phyloP scores from a whole-genome alignment of 2,797 vertebrate genomes.

The Pangasius djambal region DNA sequence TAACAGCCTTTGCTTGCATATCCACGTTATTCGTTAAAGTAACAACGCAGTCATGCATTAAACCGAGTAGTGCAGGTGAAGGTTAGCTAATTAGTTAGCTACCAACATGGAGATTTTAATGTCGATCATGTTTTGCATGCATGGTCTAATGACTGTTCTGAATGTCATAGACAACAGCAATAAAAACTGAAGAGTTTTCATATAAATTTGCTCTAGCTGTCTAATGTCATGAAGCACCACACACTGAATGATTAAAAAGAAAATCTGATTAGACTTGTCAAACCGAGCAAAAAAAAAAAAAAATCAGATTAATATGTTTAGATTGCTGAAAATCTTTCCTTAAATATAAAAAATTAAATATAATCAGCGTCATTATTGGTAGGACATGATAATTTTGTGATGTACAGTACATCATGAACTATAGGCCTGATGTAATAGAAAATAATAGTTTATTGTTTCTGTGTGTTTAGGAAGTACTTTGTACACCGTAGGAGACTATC shows the following conservation, averaged over 20 bases:
- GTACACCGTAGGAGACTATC: constrained; percentile 89
- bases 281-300: not conserved
- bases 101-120: not conserved
- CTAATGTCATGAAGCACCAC: no score
- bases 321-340: not conserved
- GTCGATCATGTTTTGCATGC: not conserved
- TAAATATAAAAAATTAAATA: not conserved
- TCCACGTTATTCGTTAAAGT: not conserved
- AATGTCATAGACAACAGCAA: not conserved
- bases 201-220: not conserved
- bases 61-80: not conserved
- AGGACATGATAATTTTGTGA: not conserved
- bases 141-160: not conserved
- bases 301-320: not conserved
- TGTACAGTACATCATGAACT: not conserved
- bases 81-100: not conserved
- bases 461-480: constrained; percentile 81
- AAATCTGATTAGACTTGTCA: not conserved
- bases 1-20: not conserved
- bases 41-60: not conserved
- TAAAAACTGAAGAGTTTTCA: not conserved
- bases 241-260: not conserved
- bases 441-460: not conserved
- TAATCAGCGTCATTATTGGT: not conserved
- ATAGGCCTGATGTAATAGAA: not conserved